Evolutionary conservation across 2,113 vertebrate species (phyloP).

Genomic region (Addax nasomaculatus): DNA sequence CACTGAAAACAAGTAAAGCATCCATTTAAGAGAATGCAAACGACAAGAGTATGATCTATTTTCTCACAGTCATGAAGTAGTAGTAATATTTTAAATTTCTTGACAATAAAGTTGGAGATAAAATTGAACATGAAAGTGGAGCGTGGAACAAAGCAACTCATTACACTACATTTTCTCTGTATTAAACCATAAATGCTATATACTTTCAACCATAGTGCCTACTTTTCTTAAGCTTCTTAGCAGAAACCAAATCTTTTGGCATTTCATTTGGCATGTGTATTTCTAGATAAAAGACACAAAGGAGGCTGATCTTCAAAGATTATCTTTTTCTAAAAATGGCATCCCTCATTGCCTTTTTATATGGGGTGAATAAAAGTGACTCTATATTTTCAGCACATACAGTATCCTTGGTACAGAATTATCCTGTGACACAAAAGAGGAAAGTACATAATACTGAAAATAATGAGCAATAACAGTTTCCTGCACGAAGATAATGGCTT

Average conservation of each 20-base stretch:
- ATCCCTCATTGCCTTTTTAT: constrained; percentile 57
- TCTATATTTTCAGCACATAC: constrained; percentile 48
- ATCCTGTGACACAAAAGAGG: constrained; percentile 48
- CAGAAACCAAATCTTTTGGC: constrained; percentile 40
- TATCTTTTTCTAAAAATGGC: constrained; percentile 54
- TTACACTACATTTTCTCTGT: constrained; percentile 8
- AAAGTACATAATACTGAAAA: constrained; percentile 52
- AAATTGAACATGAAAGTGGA: constrained; percentile 28
- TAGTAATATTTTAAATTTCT: neutral
- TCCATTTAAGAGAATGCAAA: neutral
- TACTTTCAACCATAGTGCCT: neutral
- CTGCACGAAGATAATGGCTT: constrained; percentile 2
- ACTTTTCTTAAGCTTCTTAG: constrained; percentile 53
- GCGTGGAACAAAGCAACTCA: constrained; percentile 2
- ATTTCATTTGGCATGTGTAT: constrained; percentile 26
- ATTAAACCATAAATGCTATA: constrained; percentile 6
- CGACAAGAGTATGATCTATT: neutral
- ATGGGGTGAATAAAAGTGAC: constrained; percentile 49
- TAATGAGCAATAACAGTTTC: constrained; percentile 49
- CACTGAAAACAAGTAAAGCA: neutral
- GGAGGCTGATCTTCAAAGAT: constrained; percentile 49
- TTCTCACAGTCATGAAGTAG: neutral
- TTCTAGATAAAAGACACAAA: constrained; percentile 65
- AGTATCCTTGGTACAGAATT: constrained; percentile 44
- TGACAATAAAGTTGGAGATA: constrained; percentile 26